Percentiles rank a stretch among this genome's conserved stretches.
Conservation (phyloP, 1,140 invertebrate genomes). For the Metopolophium dirhodum region DNA sequence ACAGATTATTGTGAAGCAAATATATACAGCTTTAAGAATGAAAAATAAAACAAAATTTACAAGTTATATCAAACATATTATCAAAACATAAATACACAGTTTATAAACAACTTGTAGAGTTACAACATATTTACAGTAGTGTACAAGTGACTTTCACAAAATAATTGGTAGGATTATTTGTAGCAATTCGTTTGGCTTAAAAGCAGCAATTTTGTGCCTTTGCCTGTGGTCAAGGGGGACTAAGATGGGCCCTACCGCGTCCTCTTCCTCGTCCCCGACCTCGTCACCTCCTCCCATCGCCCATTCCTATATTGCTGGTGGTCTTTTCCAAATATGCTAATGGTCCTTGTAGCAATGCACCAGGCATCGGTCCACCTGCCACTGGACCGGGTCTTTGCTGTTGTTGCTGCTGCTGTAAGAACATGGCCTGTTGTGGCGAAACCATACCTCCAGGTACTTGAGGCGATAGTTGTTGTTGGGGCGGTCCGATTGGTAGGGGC, state of each 20-base stretch:
- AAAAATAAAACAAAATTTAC: not conserved
- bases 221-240: conserved; percentile 56
- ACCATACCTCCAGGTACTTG: conserved; percentile 59
- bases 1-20: not conserved
- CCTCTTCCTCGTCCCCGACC: conserved; percentile 75
- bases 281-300: conserved; percentile 75
- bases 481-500: conserved; percentile 40
- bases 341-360: conserved; percentile 72
- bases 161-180: conserved; percentile 55
- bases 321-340: conserved; percentile 81
- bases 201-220: conserved; percentile 45
- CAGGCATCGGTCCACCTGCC: conserved; percentile 62
- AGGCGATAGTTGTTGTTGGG: conserved; percentile 43
- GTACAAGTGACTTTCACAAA: conserved; percentile 43
- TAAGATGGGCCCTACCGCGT: conserved; percentile 66
- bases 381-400: conserved; percentile 60
- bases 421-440: conserved; percentile 67
- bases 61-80: not conserved
- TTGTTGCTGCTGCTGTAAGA: conserved; percentile 65
- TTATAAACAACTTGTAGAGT: not conserved
- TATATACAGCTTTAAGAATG: not conserved
- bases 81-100: not conserved
- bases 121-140: conserved; percentile 30
- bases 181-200: conserved; percentile 42
- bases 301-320: conserved; percentile 81